Evolutionary conservation across 2,113 vertebrate species (phyloP), one percentile per base, ranked within the genome.

Genomic region (Dipodomys merriami): DNA sequence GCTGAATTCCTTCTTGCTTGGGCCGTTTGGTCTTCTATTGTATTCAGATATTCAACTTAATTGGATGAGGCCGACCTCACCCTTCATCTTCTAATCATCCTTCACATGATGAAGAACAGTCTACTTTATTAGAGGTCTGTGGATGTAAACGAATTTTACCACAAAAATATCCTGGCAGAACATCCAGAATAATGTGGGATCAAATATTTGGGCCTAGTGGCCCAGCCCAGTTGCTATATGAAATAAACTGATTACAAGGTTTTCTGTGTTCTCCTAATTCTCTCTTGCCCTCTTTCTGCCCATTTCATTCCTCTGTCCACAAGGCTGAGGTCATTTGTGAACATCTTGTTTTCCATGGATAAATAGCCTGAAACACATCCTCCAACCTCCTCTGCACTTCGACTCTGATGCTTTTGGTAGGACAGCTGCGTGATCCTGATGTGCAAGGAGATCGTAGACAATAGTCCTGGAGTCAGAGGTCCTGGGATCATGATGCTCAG

Each of bases 291-390:
- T 25, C 49, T 96, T 91, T 86, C 77, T 64, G 60, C 15, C 2
- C 7, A 49, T 6, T 9, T 23, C 29, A 57, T 12, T 74, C 35
- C 22, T 33, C 74, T 85, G 4, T 39, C 33, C 39, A 3, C 35
- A 71, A 39, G 77, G 25, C 30, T 82, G 62, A 92, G 73, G 65
- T 27, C 65, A 15, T 44, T 39, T 94, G 91, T 16, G 73, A 85
- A 30, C 20, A 65, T 29, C 46, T 82, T 62, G 7, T n/a, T 85
- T 64, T 33, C 27, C n/a, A 68, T 68, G 19, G 65, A 29, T 16
- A 29, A 69, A 29, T 19, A 29, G 11, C 64, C 22, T 64, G 68
- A 35, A 62, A 33, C 22, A 67, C 44, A 7, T 33, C 25, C 77
- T 80, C 30, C 30, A 64, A 49, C 6, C 15, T 13, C 13, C 19